These are phyloP conservation scores for Germaria angustata DNA, from an alignment of 2,888 invertebrate genomes.

Conservation along the genomic window DNA sequence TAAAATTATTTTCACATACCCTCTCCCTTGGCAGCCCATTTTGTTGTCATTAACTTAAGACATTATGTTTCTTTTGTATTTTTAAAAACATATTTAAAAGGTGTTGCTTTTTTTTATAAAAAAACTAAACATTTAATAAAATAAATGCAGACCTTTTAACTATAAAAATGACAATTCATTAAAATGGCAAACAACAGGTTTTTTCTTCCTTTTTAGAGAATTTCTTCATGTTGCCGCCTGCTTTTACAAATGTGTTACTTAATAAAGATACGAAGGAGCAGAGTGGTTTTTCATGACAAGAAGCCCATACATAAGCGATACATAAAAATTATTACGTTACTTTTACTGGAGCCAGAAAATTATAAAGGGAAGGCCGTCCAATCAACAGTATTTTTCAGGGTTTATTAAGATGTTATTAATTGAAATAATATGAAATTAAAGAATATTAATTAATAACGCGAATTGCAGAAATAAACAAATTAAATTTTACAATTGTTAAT, in stretches of 20 bases:
- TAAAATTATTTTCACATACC: not conserved
- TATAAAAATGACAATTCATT: constrained; percentile 59
- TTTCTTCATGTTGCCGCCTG: not conserved
- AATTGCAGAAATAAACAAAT: not conserved
- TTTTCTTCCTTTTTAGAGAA: not conserved
- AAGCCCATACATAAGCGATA: constrained; percentile 27
- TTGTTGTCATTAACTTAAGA: not conserved
- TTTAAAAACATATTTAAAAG: constrained; percentile 44
- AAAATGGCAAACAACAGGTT: constrained; percentile 64
- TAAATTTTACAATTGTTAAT: too few species aligned
- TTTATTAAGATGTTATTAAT: constrained; percentile 34
- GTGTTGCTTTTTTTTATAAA: constrained; percentile 22
- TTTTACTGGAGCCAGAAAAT: not conserved
- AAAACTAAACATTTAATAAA: constrained; percentile 32
- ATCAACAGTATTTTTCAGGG: constrained; percentile 17
- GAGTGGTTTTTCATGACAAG: constrained; percentile 51
- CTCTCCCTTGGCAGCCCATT: not conserved
- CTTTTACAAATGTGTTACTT: not conserved
- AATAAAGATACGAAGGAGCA: not conserved
- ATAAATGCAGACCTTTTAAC: constrained; percentile 48
- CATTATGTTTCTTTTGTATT: constrained; percentile 9
- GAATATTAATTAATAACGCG: not conserved
- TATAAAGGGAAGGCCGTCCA: constrained; percentile 5
- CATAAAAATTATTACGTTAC: constrained; percentile 50
- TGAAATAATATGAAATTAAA: constrained; percentile 37